phyloP scores from a whole-genome alignment of 2,113 vertebrate genomes.

The Tympanuchus pallidicinctus region DNA sequence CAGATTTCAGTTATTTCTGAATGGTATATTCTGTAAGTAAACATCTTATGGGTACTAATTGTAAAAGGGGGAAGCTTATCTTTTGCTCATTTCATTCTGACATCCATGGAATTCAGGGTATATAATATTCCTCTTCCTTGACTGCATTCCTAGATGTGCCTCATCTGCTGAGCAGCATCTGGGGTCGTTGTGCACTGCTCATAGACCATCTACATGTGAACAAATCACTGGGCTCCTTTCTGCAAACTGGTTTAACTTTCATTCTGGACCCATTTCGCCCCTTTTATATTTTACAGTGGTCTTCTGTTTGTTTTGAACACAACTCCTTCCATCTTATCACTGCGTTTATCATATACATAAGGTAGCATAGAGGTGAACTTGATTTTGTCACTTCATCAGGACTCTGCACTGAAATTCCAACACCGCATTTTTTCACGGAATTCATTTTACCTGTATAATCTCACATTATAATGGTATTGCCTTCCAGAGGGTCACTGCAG shows the following conservation, averaged over 20 bases:
- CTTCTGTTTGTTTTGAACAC: not conserved
- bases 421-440: not conserved
- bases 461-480: slow-evolving; percentile 38
- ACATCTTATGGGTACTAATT: slow-evolving; percentile 32
- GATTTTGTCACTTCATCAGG: slow-evolving; percentile 16
- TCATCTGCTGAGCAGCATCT: not conserved
- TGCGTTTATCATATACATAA: slow-evolving; percentile 1
- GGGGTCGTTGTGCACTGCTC: fast-evolving
- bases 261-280: not conserved
- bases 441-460: slow-evolving; percentile 60
- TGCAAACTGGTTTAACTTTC: not conserved
- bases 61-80: slow-evolving; percentile 38
- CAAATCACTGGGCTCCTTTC: not conserved
- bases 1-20: slow-evolving; percentile 62
- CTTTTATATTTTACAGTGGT: not conserved
- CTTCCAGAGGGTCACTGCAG: slow-evolving; percentile 55
- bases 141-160: too few species aligned
- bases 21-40: slow-evolving; percentile 50
- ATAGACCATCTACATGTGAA: not conserved
- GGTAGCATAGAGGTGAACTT: slow-evolving; percentile 37
- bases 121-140: slow-evolving; percentile 44
- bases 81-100: slow-evolving; percentile 42
- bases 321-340: not conserved
- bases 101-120: slow-evolving; percentile 3
- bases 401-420: slow-evolving; percentile 5